phyloP scores from a whole-genome alignment of 1,140 invertebrate species.

The Apis cerana region DNA sequence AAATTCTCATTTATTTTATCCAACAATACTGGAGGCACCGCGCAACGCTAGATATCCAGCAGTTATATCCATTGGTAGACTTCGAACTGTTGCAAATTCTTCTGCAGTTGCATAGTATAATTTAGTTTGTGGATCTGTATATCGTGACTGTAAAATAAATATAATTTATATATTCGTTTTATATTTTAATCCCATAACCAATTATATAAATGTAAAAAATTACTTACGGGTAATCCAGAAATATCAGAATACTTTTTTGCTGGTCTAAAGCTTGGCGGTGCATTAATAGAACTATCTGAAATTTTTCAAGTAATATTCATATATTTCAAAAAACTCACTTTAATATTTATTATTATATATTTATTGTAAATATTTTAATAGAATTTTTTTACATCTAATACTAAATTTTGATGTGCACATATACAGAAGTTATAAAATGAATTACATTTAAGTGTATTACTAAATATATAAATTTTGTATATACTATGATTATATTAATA shows the following conservation, averaged over 20 bases:
- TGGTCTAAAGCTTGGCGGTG: slow-evolving; percentile 94
- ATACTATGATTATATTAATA: neutral
- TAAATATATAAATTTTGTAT: neutral
- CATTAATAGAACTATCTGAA: slow-evolving; percentile 92
- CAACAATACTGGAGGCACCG: slow-evolving; percentile 92
- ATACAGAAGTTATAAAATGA: neutral
- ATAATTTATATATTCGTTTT: slow-evolving; percentile 30
- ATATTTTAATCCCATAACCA: slow-evolving; percentile 30
- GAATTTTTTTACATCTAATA: neutral
- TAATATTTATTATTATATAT: neutral
- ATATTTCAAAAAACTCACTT: too few relatives aligned
- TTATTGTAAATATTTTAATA: neutral
- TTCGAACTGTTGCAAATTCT: slow-evolving; percentile 92
- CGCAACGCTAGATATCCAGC: slow-evolving; percentile 92
- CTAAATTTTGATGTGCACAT: neutral
- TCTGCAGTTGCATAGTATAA: slow-evolving; percentile 91
- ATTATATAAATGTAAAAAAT: slow-evolving; percentile 37
- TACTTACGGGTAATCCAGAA: slow-evolving; percentile 89
- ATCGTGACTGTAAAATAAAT: slow-evolving; percentile 86
- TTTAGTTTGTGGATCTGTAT: slow-evolving; percentile 95
- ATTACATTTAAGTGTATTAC: neutral
- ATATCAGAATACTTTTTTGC: slow-evolving; percentile 97
- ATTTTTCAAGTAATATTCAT: slow-evolving; percentile 38
- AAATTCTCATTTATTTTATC: slow-evolving; percentile 77
- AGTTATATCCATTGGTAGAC: slow-evolving; percentile 94